Evolutionary conservation across 2,797 vertebrate genomes (phyloP), one percentile per base, ranked within the genome.

Genomic region (Iguana delicatissima): DNA sequence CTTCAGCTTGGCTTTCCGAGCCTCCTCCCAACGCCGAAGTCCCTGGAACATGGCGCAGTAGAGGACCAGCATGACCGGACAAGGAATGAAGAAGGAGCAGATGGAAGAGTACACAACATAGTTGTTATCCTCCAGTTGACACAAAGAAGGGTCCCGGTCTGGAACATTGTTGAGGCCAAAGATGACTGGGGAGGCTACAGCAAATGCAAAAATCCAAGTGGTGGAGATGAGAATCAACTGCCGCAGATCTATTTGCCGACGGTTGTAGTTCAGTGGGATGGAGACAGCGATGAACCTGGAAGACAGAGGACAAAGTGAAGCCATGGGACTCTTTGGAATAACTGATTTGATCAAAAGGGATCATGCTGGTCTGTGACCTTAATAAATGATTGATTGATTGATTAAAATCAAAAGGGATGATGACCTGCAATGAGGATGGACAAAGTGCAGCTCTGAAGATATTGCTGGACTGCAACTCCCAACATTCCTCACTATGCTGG

Each of bases 51-150:
- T 98, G 87, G 98, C 98, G 9, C 97, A 98, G 97, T 99, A 99
- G 38, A 99, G 98, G 93, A 99, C 96, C 93, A 99, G 95, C 99
- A 99, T 99, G 96, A 99, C 97, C 22, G 99, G 99, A 90, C 99
- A 99, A 24, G 99, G 99, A 94, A 99, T 98, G 96, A 99, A 98
- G 97, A 99, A 99, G 92, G 99, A 99, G 96, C 99, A 99, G 91
- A 99, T 97, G 14, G 99, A 99, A 14, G 99, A 99, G 94, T 98
- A 99, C 80, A 99, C 93, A 0, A 99, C 97, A 62, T 99, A 99
- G 96, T 98, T 98, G 90, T 98, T 93, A 92, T 98, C 98, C 95
- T 99, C 99, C 93, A 99, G 97, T 93, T 98, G 98, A 92, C 99
- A 99, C 95, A 98, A 97, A 2, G 89, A 94, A 64, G 98, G 98